A percentile compares a stretch with the other conserved stretches of the same genome.
These are phyloP conservation scores for Hoplostethus atlanticus DNA, from an alignment of 2,797 vertebrate genomes.

Conservation along the genomic window DNA sequence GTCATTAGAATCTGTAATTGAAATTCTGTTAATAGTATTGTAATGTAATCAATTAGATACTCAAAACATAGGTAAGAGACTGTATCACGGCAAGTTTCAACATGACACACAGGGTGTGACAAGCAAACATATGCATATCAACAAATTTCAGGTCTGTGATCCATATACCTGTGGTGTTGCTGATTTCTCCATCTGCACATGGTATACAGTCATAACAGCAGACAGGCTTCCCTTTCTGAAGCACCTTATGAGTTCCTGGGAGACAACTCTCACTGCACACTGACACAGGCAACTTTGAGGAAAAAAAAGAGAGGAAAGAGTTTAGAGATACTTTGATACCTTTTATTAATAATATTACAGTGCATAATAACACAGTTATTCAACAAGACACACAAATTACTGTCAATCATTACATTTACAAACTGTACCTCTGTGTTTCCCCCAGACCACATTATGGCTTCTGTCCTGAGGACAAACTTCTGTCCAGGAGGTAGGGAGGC, in stretches of 20 bases:
- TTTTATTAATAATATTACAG: background rate
- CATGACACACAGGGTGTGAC: conserved; percentile 52
- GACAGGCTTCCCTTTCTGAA: conserved; percentile 77
- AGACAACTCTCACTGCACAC: conserved; percentile 81
- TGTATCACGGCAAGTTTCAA: conserved; percentile 50
- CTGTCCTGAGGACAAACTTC: conserved; percentile 70
- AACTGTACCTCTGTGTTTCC: conserved; percentile 66
- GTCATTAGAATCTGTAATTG: conserved; percentile 82
- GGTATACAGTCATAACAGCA: conserved; percentile 81
- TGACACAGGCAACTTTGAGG: conserved; percentile 75
- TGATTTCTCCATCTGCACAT: conserved; percentile 83
- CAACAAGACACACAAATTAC: background rate
- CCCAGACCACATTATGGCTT: conserved; percentile 76
- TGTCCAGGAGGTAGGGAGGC: conserved; percentile 73
- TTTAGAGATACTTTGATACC: background rate
- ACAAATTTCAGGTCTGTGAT: conserved; percentile 6
- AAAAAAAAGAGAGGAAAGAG: conserved; percentile 1
- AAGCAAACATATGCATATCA: conserved; percentile 33
- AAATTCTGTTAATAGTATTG: conserved; percentile 49
- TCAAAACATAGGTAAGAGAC: conserved; percentile 19
- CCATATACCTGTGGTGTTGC: conserved; percentile 80
- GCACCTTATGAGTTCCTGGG: conserved; percentile 79
- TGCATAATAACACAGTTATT: background rate
- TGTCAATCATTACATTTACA: background rate
- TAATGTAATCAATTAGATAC: conserved; percentile 13